phyloP scores from a whole-genome alignment of 2,797 vertebrate genomes.

The Microhierax caerulescens region DNA sequence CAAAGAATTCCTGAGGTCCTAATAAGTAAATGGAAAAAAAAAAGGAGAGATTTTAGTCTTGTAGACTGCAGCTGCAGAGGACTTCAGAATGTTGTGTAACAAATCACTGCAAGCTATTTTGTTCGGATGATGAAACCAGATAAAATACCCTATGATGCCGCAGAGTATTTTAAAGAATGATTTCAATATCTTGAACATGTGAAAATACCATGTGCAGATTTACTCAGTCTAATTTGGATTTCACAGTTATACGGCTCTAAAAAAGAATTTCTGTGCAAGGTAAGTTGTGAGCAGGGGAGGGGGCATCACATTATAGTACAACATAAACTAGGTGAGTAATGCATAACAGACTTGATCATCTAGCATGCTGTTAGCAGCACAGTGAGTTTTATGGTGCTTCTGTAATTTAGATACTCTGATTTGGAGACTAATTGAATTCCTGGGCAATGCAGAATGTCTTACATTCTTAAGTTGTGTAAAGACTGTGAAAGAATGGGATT shows the following conservation, averaged over 20 bases:
- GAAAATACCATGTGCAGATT: background rate
- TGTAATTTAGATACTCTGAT: background rate
- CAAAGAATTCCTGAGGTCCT: slow-evolving; percentile 56
- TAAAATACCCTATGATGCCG: slow-evolving; percentile 32
- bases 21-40: slow-evolving; percentile 50
- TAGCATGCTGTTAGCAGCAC: background rate
- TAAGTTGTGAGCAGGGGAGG: background rate
- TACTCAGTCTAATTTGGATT: slow-evolving; percentile 17
- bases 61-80: background rate
- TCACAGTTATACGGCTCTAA: background rate
- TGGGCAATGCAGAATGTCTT: background rate
- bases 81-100: slow-evolving; percentile 50
- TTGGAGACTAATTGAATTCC: background rate
- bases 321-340: background rate
- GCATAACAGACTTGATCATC: background rate
- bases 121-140: slow-evolving; percentile 14
- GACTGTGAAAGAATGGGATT: background rate
- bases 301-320: background rate
- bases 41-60: slow-evolving; percentile 3
- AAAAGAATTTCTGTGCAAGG: background rate
- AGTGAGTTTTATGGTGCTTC: background rate
- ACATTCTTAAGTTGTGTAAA: background rate
- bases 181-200: background rate
- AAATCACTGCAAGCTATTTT: slow-evolving; percentile 37
- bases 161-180: slow-evolving; percentile 7